A percentile compares a stretch with the other conserved stretches of the same genome.
Evolutionary conservation across 2,797 vertebrate species (phyloP).

Genomic region (Danio tinwini): DNA sequence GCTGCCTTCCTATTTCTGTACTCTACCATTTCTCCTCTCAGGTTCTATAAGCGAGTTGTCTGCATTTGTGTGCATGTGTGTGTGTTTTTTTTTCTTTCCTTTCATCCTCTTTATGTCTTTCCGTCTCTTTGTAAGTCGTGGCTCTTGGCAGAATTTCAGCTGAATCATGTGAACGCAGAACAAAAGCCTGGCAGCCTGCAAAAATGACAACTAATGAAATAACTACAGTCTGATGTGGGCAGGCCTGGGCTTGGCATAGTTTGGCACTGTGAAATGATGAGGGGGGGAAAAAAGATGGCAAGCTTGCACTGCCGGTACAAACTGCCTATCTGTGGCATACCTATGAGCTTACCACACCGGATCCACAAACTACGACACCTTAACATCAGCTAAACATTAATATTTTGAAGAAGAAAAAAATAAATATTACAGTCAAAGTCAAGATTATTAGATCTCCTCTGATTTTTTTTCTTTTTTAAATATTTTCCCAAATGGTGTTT

Average conservation of each 20-base stretch:
- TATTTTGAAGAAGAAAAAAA: no score
- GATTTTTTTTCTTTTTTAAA: no score
- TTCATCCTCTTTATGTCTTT: slow-evolving; percentile 45
- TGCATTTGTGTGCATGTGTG: neutral
- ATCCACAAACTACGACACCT: no score
- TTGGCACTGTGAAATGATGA: neutral
- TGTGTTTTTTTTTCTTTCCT: slow-evolving; percentile 11
- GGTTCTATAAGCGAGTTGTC: neutral
- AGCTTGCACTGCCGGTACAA: slow-evolving; percentile 74
- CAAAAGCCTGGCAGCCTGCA: slow-evolving; percentile 77
- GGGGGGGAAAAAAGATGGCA: slow-evolving; percentile 62
- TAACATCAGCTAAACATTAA: no score
- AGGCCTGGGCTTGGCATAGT: slow-evolving; percentile 46
- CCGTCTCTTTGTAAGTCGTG: slow-evolving; percentile 73
- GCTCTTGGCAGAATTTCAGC: slow-evolving; percentile 87
- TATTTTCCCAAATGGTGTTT: no score
- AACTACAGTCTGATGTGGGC: slow-evolving; percentile 70
- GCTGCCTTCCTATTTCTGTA: neutral
- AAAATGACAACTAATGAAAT: slow-evolving; percentile 96
- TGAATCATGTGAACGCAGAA: slow-evolving; percentile 89
- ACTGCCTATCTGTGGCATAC: slow-evolving; percentile 82
- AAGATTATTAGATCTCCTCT: no score
- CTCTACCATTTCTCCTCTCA: neutral
- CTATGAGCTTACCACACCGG: slow-evolving; percentile 79
- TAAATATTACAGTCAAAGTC: no score